Base-by-base conservation (phyloP, 92 coral and sea anemone genomes). In the Parazoanthus swiftii region DNA sequence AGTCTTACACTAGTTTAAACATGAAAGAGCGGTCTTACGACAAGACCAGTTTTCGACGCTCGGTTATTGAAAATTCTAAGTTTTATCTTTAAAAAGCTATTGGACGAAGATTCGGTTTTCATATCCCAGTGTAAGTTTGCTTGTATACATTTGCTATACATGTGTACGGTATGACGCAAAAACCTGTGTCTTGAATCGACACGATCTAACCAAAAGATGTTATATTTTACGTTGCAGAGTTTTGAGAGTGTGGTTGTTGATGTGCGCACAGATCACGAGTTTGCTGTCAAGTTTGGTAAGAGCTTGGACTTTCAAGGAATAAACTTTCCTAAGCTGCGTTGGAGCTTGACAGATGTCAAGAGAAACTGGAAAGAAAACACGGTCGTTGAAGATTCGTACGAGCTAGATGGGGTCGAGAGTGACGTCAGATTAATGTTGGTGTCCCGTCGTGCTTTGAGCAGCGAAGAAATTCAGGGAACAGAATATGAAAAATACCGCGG, bases 321-420 rank as follows among this genome's bases (percentile, higher is more conserved):
- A 14, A 81, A 68, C 73, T 90, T 93, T 42, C 91, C 98, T 23
- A 88, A 94, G 33, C 85, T 97, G 72, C 92, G 99, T 42, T 97
- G 99, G 99, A 92, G 95, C 66, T 87, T 92, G 38, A 92, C 95
- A 21, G 99, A 97, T 46, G 92, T 97, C 33, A 97, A 97, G 84
- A 91, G 99, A 16, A 88, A 92, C 11, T 97, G 99, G 99, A 89
- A 91, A 48, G 92, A 91, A 84, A 94, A 90, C 67, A 90, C 79
- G 0, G 82, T 56, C 29, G 74, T 88, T 4, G 89, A 89, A 35
- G 95, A 89, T 36, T 51, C 89, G 26, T 73, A 80, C 36, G 90
- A 81, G 11, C 88, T 92, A 46, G 99, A 97, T 82, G 99, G 99
- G 76, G 84, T 77, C 33, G 99, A 97, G 89, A 90, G 93, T 89